Evolutionary conservation across 1,140 invertebrate genomes (phyloP).

Genomic region (Drosophila albomicans): DNA sequence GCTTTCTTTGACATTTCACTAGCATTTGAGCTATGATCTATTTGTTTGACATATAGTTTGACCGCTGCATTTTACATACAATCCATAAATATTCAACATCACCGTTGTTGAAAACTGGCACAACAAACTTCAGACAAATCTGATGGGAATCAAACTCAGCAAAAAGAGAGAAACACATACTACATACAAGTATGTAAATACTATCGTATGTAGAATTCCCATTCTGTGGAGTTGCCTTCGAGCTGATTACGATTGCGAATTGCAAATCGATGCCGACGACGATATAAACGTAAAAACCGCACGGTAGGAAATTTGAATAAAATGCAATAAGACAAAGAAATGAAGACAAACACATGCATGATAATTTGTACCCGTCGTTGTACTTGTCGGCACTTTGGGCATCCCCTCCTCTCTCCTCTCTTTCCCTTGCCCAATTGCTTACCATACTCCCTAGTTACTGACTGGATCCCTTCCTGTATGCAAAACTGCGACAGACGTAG

Average conservation of each 20-base stretch:
- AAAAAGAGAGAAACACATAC: constrained; percentile 14
- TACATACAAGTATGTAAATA: constrained; percentile 32
- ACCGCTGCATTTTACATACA: constrained; percentile 20
- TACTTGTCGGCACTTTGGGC: constrained; percentile 52
- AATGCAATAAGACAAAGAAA: constrained; percentile 79
- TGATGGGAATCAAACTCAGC: constrained; percentile 33
- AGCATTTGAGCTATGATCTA: background rate
- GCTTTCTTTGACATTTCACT: background rate
- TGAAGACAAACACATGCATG: constrained; percentile 68
- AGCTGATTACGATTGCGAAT: constrained; percentile 81
- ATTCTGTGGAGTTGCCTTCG: constrained; percentile 47
- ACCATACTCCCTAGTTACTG: constrained; percentile 7
- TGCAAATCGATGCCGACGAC: constrained; percentile 73
- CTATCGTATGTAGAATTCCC: constrained; percentile 19
- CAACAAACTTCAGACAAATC: constrained; percentile 49
- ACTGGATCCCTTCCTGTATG: constrained; percentile 46
- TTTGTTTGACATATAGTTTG: constrained; percentile 12
- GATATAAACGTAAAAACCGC: constrained; percentile 77
- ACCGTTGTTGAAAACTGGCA: constrained; percentile 54
- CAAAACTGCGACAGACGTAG: constrained; percentile 69
- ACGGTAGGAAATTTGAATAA: constrained; percentile 83
- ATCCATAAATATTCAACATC: constrained; percentile 69
- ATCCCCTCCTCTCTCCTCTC: background rate
- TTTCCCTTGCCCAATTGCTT: background rate
- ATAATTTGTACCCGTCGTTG: constrained; percentile 66